Evolutionary conservation across 2,888 invertebrate species (phyloP).

Genomic region (Sinopyrophorus schimmeli): DNA sequence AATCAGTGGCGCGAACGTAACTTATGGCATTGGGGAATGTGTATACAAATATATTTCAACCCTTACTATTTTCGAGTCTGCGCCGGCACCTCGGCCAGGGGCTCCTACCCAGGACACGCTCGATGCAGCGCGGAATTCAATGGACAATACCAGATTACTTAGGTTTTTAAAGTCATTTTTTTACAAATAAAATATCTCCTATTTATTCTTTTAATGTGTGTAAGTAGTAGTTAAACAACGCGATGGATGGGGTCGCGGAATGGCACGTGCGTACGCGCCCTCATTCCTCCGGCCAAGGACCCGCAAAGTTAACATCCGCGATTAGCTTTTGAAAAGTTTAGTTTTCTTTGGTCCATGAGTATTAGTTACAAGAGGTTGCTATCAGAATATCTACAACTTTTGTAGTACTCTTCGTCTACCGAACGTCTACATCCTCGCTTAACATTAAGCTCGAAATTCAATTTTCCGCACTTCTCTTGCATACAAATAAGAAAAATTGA

Average conservation of each 20-base stretch:
- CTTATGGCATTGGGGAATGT: conserved; percentile 59
- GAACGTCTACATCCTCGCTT: conserved; percentile 40
- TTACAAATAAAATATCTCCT: too few relatives aligned
- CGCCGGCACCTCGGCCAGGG: conserved; percentile 40
- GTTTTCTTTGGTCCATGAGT: too few relatives aligned
- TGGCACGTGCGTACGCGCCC: too few relatives aligned
- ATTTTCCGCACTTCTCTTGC: conserved; percentile 44
- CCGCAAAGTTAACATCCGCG: too few relatives aligned
- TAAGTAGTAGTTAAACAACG: too few relatives aligned
- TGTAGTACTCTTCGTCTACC: conserved; percentile 42
- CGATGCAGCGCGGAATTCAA: conserved; percentile 49
- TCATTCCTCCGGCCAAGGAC: too few relatives aligned
- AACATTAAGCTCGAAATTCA: conserved; percentile 45
- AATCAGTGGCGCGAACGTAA: conserved; percentile 57
- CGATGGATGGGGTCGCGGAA: too few relatives aligned
- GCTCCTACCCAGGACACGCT: conserved; percentile 48
- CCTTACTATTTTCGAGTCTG: conserved; percentile 45
- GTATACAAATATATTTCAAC: conserved; percentile 59
- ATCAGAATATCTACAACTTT: too few relatives aligned
- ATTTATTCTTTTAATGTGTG: too few relatives aligned
- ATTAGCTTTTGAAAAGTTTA: too few relatives aligned
- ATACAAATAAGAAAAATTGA: conserved; percentile 44
- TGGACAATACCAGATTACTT: conserved; percentile 37
- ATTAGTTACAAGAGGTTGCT: too few relatives aligned
- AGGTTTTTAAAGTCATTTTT: conserved; percentile 25